Conservation (phyloP, 2,797 vertebrate genomes). For the Monodelphis domestica region DNA sequence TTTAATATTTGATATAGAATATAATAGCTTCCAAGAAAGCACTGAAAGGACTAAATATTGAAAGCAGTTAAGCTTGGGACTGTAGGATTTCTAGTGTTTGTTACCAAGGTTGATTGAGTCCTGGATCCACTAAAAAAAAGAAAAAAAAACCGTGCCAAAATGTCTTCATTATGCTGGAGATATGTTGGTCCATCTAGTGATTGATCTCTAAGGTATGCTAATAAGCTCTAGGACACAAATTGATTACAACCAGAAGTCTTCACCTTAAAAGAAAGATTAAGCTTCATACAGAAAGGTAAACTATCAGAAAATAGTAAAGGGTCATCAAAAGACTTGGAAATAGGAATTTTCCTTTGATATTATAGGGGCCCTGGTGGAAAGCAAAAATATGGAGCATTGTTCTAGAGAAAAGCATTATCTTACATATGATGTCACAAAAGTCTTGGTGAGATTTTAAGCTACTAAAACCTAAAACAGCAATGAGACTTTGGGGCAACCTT, state of each 20-base stretch:
- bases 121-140: background rate
- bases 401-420: background rate
- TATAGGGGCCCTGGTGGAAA: background rate
- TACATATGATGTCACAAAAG: background rate
- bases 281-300: background rate
- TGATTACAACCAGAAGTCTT: background rate
- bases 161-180: background rate
- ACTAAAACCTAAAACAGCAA: background rate
- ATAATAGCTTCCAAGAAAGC: background rate
- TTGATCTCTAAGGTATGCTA: background rate
- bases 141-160: background rate
- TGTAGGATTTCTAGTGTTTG: too few relatives aligned
- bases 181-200: background rate
- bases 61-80: background rate
- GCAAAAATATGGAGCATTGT: background rate
- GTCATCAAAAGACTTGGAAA: background rate
- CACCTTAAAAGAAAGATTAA: slow-evolving; percentile 29
- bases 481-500: background rate
- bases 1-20: slow-evolving; percentile 9
- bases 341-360: background rate
- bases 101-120: background rate
- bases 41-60: background rate
- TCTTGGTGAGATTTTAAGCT: background rate
- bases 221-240: background rate
- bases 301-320: background rate